Evolutionary conservation across 2,888 invertebrate genomes (phyloP).

Genomic region (Neoitamus cyanurus): DNA sequence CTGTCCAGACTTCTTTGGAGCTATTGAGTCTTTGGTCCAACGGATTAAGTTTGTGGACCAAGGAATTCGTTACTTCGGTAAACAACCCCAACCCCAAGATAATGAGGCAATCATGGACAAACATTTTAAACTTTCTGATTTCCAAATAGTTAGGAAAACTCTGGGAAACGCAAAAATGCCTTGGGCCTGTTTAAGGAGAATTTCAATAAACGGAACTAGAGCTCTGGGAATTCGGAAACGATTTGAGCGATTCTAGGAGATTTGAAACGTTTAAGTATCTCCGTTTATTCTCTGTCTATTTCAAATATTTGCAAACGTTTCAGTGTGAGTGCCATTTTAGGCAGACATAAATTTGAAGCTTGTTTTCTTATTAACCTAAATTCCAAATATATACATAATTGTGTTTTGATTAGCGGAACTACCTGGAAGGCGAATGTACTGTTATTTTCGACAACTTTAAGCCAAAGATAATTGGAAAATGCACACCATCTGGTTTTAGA

Average conservation of each 20-base stretch:
- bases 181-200: neutral
- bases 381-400: too few relatives aligned
- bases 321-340: neutral
- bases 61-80: neutral
- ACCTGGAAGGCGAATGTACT: too few relatives aligned
- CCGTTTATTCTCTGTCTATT: neutral
- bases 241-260: neutral
- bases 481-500: too few relatives aligned
- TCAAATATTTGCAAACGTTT: neutral
- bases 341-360: too few relatives aligned
- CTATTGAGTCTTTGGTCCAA: neutral
- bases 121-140: neutral
- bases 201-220: neutral
- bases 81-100: neutral
- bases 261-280: neutral
- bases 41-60: neutral
- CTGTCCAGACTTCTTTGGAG: neutral
- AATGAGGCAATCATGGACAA: neutral
- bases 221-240: neutral
- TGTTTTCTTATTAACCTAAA: too few relatives aligned
- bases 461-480: too few relatives aligned
- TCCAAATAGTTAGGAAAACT: neutral
- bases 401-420: too few relatives aligned
- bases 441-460: too few relatives aligned
- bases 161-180: neutral